Evolutionary conservation across 2,113 vertebrate genomes (phyloP), one percentile per base, ranked within the genome.

Genomic region (Numida meleagris): DNA sequence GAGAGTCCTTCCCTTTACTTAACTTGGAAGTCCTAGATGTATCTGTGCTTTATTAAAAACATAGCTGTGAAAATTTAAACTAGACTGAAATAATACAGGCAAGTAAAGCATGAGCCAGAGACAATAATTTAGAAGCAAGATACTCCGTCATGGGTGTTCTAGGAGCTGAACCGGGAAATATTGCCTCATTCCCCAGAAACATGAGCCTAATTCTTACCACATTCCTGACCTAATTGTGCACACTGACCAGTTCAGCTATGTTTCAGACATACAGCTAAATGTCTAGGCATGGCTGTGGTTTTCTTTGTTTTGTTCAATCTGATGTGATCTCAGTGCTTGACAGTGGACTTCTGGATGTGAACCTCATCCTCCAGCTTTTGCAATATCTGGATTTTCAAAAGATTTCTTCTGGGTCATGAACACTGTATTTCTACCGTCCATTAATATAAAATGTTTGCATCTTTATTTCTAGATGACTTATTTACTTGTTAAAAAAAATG

Each of bases 391-490:
- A 42, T 74, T 89, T 93, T 77, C 59, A 85, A 20, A 92, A 82
- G 38, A 5, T 38, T 80, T 80, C 27, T 19, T 75, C 51, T 21
- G 81, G 48, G 29, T 88, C 50, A 23, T 80, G 46, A 87, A 50
- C 59, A 51, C 63, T 67, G 8, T 72, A 59, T 23, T 74, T 91
- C 55, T 27, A 53, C 68, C 38, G 77, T 29, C 24, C 51, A 31
- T 66, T 81, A 77, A 75, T 87, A 25, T 62, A 72, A 93, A 93
- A 59, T 79, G 11, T 85, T 90, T 71, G 17, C 63, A 77, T 90
- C 57, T 33, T 80, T 80, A 86, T 76, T 87, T 89, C 63, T 62
- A 62, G 65, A 63, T 61, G 65, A 93, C 79, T 57, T 21, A 68
- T 43, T 71, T 33, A 61, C 29, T 76, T 87, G 50, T 40, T 82